Conservation (phyloP, 2,113 vertebrate species). For the Donacobius atricapilla region DNA sequence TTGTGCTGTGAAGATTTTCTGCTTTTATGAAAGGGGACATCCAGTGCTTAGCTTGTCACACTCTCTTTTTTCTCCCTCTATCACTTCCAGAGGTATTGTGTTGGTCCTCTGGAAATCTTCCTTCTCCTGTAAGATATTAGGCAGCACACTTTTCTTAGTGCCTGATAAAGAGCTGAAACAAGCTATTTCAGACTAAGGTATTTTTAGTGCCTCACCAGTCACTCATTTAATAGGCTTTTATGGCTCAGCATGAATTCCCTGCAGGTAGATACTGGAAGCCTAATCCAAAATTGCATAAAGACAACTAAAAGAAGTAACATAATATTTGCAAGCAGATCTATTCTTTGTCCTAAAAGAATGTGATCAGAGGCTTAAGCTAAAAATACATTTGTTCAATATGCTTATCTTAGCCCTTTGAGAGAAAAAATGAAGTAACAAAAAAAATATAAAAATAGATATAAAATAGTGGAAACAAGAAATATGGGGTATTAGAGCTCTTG, state of each 20-base stretch:
- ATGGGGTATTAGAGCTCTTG: not conserved
- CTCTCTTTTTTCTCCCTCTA: not conserved
- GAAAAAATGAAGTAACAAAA: not conserved
- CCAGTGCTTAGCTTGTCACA: not conserved
- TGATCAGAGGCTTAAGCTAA: not conserved
- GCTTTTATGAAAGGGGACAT: constrained; percentile 4
- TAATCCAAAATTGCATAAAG: constrained; percentile 39
- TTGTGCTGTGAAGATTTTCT: not conserved
- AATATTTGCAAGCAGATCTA: constrained; percentile 6
- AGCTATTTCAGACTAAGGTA: constrained; percentile 37
- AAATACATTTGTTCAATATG: constrained; percentile 1
- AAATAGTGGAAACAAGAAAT: not conserved
- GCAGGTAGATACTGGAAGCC: constrained; percentile 29
- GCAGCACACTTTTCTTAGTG: not conserved
- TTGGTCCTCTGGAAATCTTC: constrained; percentile 13
- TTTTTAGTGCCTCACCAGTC: constrained; percentile 46
- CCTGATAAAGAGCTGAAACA: constrained; percentile 29
- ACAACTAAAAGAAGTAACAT: constrained; percentile 11
- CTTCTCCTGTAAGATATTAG: not conserved
- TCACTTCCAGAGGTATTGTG: not conserved
- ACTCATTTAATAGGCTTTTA: constrained; percentile 41
- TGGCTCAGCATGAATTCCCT: constrained; percentile 39
- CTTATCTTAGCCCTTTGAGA: not conserved
- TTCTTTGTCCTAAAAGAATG: constrained; percentile 31
- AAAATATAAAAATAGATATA: not conserved